phyloP scores from a whole-genome alignment of 2,113 vertebrate species.

The Festucalex cinctus region DNA sequence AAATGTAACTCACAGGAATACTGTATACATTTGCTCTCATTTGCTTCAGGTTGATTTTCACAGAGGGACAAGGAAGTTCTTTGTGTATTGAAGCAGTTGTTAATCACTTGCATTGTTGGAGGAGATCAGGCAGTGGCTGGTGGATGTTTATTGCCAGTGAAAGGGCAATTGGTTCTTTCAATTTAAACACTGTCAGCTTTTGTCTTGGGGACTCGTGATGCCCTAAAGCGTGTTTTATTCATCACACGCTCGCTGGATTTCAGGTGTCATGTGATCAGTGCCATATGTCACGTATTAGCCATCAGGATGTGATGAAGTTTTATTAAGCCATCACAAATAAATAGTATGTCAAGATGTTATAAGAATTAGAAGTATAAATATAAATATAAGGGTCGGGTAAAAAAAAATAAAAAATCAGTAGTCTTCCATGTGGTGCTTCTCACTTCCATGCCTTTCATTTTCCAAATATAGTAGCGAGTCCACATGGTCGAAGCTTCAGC shows the following conservation, averaged over 20 bases:
- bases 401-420: background rate
- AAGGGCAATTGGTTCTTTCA: constrained; percentile 40
- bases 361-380: background rate
- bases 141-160: constrained; percentile 53
- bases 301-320: constrained; percentile 1
- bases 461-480: constrained; percentile 51
- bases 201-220: constrained; percentile 30
- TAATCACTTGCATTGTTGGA: constrained; percentile 56
- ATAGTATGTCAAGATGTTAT: background rate
- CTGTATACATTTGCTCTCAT: background rate
- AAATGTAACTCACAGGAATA: constrained; percentile 5
- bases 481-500: constrained; percentile 24
- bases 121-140: constrained; percentile 44
- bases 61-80: constrained; percentile 16
- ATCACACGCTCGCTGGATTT: constrained; percentile 42
- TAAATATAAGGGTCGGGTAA: background rate
- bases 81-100: constrained; percentile 53
- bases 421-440: constrained; percentile 4
- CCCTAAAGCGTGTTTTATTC: constrained; percentile 34
- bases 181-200: constrained; percentile 39
- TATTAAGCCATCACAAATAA: constrained; percentile 10
- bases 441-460: constrained; percentile 18
- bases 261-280: constrained; percentile 46
- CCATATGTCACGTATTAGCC: constrained; percentile 49
- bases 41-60: constrained; percentile 34